These are phyloP conservation scores for Drosophila pseudoananassae DNA, from an alignment of 1,140 invertebrate genomes.

Conservation along the genomic window DNA sequence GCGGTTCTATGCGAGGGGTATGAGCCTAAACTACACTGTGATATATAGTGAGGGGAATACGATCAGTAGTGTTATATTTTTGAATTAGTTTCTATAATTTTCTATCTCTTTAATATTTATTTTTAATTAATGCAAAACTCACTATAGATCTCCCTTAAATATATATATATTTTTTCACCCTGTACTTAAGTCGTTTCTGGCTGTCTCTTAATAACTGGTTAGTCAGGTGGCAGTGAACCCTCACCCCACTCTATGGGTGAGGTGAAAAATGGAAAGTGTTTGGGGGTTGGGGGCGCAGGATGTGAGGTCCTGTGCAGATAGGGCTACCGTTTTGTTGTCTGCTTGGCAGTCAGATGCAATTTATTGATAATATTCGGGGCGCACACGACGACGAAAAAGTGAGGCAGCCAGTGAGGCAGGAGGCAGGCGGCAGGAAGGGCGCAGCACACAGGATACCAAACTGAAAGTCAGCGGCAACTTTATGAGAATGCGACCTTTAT, in stretches of 20 bases:
- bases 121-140: no score
- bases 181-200: constrained; percentile 8
- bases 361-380: constrained; percentile 72
- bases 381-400: neutral
- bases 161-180: constrained; percentile 1
- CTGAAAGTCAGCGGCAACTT: constrained; percentile 60
- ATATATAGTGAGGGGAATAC: neutral
- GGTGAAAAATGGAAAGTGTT: neutral
- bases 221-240: constrained; percentile 11
- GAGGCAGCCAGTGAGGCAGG: neutral
- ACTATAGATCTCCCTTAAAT: no score
- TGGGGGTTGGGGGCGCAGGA: neutral
- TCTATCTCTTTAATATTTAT: neutral
- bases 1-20: constrained; percentile 28
- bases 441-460: constrained; percentile 8
- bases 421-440: neutral
- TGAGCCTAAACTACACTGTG: constrained; percentile 5
- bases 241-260: neutral
- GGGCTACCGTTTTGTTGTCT: constrained; percentile 49
- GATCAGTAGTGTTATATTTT: no score
- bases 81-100: neutral
- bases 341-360: constrained; percentile 75
- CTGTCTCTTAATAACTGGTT: constrained; percentile 63
- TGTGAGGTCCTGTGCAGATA: constrained; percentile 1
- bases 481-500: constrained; percentile 55